A percentile compares a stretch with the other conserved stretches of the same genome.
These are phyloP conservation scores for Steinernema khuongi DNA, from an alignment of 1,140 invertebrate genomes.

Conservation along the genomic window DNA sequence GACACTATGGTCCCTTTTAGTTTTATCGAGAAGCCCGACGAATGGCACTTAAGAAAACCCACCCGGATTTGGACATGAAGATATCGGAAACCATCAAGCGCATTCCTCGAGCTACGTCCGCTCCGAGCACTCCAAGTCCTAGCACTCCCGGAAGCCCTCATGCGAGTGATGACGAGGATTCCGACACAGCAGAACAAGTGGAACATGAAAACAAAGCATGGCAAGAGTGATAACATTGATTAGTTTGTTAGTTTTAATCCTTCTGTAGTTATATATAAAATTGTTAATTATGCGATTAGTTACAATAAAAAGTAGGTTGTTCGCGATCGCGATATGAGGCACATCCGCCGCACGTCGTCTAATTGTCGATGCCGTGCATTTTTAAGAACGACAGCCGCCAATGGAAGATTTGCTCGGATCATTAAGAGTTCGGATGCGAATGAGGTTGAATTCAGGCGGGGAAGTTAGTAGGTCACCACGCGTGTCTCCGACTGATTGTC, in stretches of 20 bases:
- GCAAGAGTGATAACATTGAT: conserved; percentile 1
- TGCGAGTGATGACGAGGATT: conserved; percentile 38
- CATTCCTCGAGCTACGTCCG: conserved; percentile 51
- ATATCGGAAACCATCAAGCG: conserved; percentile 47
- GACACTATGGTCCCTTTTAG: conserved; percentile 32
- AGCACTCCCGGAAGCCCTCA: conserved; percentile 29
- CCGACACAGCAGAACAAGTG: conserved; percentile 47
- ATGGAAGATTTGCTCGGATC: neutral
- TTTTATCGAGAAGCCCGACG: conserved; percentile 55
- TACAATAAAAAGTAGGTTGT: no score
- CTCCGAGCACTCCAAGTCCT: conserved; percentile 42
- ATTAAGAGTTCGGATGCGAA: neutral
- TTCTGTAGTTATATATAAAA: no score
- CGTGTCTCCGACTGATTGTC: conserved; percentile 8
- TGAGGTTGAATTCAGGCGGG: conserved; percentile 11
- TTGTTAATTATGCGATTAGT: no score
- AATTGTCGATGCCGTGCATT: no score
- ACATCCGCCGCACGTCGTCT: no score
- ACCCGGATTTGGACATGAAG: conserved; percentile 55
- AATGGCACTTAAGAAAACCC: conserved; percentile 49
- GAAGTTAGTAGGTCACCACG: conserved; percentile 10
- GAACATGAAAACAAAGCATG: conserved; percentile 45
- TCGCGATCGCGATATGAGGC: no score
- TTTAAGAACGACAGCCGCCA: no score
- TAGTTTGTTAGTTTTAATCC: no score